Conservation (phyloP, 2,113 vertebrate species). For the Serinus canaria region DNA sequence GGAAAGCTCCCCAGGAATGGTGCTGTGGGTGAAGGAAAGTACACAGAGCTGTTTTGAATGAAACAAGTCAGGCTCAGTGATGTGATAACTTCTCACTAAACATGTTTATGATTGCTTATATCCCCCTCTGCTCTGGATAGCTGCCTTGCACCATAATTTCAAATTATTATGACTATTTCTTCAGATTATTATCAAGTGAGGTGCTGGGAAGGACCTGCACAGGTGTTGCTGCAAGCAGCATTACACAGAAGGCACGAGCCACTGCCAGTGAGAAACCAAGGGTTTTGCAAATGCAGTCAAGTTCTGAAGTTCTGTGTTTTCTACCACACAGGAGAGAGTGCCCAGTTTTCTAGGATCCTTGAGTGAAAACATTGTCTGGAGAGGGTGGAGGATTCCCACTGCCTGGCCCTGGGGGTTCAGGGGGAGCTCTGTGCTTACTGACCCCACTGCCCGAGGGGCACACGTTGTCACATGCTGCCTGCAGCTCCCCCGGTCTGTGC, state of each 20-base stretch:
- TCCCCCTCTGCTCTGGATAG: not conserved
- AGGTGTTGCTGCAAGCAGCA: not conserved
- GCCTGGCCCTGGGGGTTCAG: fast-evolving
- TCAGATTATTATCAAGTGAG: not conserved
- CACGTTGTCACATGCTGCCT: fast-evolving
- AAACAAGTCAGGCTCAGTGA: not conserved
- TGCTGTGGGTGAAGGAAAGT: not conserved
- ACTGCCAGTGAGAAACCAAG: not conserved
- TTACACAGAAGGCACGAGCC: not conserved
- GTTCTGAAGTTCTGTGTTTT: not conserved
- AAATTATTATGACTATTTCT: not conserved
- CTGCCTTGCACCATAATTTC: not conserved
- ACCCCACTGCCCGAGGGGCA: fast-evolving
- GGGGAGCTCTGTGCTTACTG: fast-evolving
- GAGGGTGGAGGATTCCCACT: fast-evolving
- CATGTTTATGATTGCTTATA: not conserved
- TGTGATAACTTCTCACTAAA: not conserved
- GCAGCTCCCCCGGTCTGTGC: fast-evolving
- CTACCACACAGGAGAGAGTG: fast-evolving
- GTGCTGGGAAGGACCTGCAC: not conserved
- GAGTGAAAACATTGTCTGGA: not conserved
- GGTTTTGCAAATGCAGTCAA: not conserved
- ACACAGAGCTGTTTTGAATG: not conserved
- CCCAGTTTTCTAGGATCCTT: not conserved
- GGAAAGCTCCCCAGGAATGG: not conserved